These are phyloP conservation scores for Tragelaphus scriptus DNA, from an alignment of 2,113 vertebrate genomes.

Conservation along the genomic window DNA sequence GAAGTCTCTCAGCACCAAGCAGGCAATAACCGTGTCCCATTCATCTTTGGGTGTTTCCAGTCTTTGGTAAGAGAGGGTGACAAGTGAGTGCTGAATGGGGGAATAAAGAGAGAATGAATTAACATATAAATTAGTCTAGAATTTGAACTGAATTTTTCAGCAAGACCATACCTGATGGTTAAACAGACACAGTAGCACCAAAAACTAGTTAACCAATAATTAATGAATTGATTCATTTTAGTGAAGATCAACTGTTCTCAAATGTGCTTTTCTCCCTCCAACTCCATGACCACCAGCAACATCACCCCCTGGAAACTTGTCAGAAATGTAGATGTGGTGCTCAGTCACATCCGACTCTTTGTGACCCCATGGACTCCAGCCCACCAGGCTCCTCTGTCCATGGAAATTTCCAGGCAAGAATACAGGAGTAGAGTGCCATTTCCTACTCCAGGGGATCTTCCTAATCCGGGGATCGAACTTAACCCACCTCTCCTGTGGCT, in stretches of 20 bases:
- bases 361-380: neutral
- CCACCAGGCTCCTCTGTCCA: neutral
- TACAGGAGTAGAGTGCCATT: neutral
- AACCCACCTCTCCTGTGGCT: neutral
- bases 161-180: neutral
- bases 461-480: neutral
- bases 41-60: neutral
- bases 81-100: neutral
- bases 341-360: neutral
- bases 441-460: neutral
- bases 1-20: neutral
- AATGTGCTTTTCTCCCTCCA: neutral
- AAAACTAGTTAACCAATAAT: neutral
- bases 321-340: neutral
- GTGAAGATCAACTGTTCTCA: neutral
- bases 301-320: neutral
- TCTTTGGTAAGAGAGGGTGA: neutral
- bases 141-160: neutral
- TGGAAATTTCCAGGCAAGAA: neutral
- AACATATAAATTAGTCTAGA: neutral
- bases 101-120: neutral
- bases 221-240: neutral
- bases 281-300: fast-evolving
- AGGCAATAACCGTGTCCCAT: neutral
- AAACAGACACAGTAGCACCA: neutral